Evolutionary conservation across 1,140 invertebrate species (phyloP), one percentile per base, ranked within the genome.

Genomic region (Watersipora subatra): DNA sequence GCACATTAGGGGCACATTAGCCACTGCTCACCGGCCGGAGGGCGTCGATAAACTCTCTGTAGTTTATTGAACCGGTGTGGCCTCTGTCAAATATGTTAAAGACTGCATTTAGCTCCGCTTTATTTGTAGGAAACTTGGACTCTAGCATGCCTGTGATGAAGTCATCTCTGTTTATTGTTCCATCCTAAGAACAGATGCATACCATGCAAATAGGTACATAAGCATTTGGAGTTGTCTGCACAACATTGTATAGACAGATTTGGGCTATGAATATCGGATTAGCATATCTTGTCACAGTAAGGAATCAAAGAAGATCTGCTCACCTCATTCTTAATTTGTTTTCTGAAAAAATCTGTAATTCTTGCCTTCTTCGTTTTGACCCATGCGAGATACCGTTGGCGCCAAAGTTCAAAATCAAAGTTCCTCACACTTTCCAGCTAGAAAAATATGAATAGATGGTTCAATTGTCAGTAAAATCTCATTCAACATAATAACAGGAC

Each of bases 321-420:
- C n/a, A 46, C 34, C 34, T 96, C 95, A 77, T 97, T 92, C 77
- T 94, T 93, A 80, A 99, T 95, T 87, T 98, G 96, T 80, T 96
- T 92, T 62, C 95, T 86, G 86, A 99, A 99, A 71, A 99, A 84
- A 82, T 99, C 97, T 64, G 93, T 97, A 61, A 99, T 84, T 57
- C 96, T 84, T 46, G 93, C 94, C 82, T 99, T 99, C 83, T 97
- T 98, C 82, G 96, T 89, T 77, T 98, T 96, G 88, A 97, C 97
- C 88, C 95, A 98, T 76, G 93, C 93, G 69, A 98, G 83, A 87
- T 98, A 99, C 86, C 93, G 69, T 34, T 71, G 67, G 70, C 95
- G 88, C 97, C 97, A 99, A 73, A 96, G 90, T 77, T 98, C 94
- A 90, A 97, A 99, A 72, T 93, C 94, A 84, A 99, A 99, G 86